A percentile compares a stretch with the other conserved stretches of the same genome.
Conservation (phyloP, 2,113 vertebrate species). For the Toxostoma redivivum region DNA sequence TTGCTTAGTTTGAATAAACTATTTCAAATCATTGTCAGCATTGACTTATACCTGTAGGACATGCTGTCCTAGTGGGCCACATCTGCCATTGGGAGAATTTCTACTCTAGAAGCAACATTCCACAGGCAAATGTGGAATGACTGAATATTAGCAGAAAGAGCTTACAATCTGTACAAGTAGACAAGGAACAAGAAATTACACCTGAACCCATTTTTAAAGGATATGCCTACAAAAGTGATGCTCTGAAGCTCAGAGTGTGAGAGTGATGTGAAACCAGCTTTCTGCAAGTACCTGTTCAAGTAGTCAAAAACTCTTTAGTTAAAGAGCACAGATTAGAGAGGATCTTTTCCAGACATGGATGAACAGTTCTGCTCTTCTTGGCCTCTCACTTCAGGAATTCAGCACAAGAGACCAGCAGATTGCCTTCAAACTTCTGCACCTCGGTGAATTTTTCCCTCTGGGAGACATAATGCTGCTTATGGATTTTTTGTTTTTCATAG, state of each 20-base stretch:
- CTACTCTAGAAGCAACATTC: background rate
- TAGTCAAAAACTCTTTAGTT: background rate
- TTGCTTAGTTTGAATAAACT: background rate
- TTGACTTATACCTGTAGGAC: background rate
- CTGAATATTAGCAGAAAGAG: background rate
- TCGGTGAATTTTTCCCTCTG: background rate
- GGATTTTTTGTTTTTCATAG: background rate
- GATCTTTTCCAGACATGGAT: background rate
- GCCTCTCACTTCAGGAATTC: background rate
- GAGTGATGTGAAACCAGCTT: background rate
- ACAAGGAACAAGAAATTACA: background rate
- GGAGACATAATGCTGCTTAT: background rate
- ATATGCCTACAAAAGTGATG: background rate
- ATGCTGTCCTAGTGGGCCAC: background rate
- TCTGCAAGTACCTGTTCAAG: background rate
- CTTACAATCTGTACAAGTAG: background rate
- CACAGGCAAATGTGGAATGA: background rate
- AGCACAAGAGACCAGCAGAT: background rate
- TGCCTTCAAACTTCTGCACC: background rate
- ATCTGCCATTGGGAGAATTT: background rate
- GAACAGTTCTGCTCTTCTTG: background rate
- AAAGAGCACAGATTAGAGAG: background rate
- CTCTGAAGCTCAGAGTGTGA: background rate
- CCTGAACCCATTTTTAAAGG: background rate
- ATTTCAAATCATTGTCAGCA: background rate